These are phyloP conservation scores for Pygoscelis adeliae DNA, from an alignment of 2,113 vertebrate species.

Conservation along the genomic window DNA sequence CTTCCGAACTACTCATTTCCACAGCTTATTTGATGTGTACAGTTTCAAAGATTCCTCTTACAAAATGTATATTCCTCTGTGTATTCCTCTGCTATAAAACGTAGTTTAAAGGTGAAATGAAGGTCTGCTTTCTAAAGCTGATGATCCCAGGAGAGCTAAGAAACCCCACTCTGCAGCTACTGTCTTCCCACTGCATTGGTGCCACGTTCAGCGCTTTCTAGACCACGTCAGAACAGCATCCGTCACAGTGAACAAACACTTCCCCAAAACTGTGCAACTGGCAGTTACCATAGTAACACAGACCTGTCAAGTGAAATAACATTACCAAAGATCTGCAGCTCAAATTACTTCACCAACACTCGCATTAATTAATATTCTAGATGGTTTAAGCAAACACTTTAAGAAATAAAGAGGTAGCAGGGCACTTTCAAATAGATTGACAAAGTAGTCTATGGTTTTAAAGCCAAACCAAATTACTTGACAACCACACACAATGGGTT, in stretches of 20 bases:
- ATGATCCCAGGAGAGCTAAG: background rate
- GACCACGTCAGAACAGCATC: background rate
- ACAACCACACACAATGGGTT: background rate
- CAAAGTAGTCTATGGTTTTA: background rate
- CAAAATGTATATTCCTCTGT: background rate
- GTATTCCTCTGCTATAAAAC: background rate
- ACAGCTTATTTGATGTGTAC: background rate
- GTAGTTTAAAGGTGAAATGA: background rate
- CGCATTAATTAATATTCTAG: background rate
- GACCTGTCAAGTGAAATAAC: background rate
- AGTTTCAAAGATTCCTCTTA: background rate
- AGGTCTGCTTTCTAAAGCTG: background rate
- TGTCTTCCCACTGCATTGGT: background rate
- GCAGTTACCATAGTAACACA: conserved; percentile 34
- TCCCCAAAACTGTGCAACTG: background rate
- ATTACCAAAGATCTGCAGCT: background rate
- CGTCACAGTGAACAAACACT: background rate
- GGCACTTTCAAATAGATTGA: background rate
- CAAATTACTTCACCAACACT: background rate
- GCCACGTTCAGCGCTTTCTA: background rate
- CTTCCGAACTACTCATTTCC: background rate
- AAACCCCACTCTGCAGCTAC: background rate
- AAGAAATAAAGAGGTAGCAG: background rate
- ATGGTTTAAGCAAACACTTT: background rate
- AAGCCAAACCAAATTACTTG: background rate